These are phyloP conservation scores for Coptotermes formosanus DNA, from an alignment of 1,140 invertebrate species.

Conservation along the genomic window DNA sequence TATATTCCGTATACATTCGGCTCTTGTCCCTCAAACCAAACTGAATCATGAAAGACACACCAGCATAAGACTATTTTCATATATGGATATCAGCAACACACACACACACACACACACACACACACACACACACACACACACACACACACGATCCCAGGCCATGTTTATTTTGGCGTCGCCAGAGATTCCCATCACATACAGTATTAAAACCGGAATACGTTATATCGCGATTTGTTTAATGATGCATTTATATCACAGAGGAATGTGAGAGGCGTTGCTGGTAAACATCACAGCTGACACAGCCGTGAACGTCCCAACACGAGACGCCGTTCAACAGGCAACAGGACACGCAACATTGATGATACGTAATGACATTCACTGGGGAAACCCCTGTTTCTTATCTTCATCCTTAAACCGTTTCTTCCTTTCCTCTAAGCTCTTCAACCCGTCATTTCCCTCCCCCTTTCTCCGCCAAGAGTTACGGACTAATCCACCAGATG, in stretches of 20 bases:
- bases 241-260: not conserved
- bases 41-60: not conserved
- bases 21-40: not conserved
- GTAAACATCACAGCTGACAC: not conserved
- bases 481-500: too few relatives aligned
- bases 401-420: too few relatives aligned
- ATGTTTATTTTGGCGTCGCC: not conserved
- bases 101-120: not conserved
- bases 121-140: not conserved
- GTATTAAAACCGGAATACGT: constrained; percentile 13
- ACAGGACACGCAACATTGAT: not conserved
- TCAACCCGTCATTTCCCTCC: too few relatives aligned
- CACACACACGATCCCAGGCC: not conserved
- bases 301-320: not conserved
- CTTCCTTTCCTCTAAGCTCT: too few relatives aligned
- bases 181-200: not conserved
- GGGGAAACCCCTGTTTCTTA: too few relatives aligned
- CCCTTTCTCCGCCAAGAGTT: too few relatives aligned
- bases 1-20: not conserved
- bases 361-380: too few relatives aligned
- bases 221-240: not conserved
- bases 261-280: not conserved
- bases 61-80: not conserved
- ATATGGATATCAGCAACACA: not conserved
- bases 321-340: too few relatives aligned